These are phyloP conservation scores for Caenorhabditis brenneri DNA, from an alignment of 1,140 invertebrate genomes.

Conservation along the genomic window DNA sequence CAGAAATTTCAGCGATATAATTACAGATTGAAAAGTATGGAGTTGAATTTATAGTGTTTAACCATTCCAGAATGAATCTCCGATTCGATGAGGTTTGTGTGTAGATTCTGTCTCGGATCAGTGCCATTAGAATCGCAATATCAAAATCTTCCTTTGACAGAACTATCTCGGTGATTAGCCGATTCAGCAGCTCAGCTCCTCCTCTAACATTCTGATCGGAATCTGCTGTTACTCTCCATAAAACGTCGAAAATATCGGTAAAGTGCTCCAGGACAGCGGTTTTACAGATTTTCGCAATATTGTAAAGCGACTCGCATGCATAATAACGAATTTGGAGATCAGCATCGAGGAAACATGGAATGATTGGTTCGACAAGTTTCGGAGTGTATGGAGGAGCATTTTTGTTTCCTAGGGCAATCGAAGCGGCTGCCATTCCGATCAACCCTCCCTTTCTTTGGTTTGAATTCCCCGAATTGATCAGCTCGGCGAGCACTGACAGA, in stretches of 20 bases:
- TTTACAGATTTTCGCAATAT: conserved; percentile 94
- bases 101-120: conserved; percentile 89
- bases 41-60: conserved; percentile 89
- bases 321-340: conserved; percentile 92
- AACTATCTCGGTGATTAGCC: conserved; percentile 96
- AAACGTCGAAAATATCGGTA: conserved; percentile 88
- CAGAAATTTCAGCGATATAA: conserved; percentile 91
- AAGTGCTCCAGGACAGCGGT: conserved; percentile 85
- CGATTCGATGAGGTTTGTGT: conserved; percentile 87
- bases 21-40: conserved; percentile 90
- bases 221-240: conserved; percentile 86
- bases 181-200: conserved; percentile 90
- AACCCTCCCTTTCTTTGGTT: conserved; percentile 93
- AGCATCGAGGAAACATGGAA: conserved; percentile 87
- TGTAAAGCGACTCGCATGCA: conserved; percentile 95
- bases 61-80: conserved; percentile 82
- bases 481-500: conserved; percentile 58
- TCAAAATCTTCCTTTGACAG: conserved; percentile 89
- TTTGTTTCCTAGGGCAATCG: conserved; percentile 91
- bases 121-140: conserved; percentile 85
- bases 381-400: conserved; percentile 78
- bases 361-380: conserved; percentile 86
- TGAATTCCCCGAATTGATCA: conserved; percentile 73
- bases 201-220: conserved; percentile 92
- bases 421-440: conserved; percentile 93